Conservation (phyloP, 2,888 invertebrate species). For the Toxonevra muliebris region DNA sequence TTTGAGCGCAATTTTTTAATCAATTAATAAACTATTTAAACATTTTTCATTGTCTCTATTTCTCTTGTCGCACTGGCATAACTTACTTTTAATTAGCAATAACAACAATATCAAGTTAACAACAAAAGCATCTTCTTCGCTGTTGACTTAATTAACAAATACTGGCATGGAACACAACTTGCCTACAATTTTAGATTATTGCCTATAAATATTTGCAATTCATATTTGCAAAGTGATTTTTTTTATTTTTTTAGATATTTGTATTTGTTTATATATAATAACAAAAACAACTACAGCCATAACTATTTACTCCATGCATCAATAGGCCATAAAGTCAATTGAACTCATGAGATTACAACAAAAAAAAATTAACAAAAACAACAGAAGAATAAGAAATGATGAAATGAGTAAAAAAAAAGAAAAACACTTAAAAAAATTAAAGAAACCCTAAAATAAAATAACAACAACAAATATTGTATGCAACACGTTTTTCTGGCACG, state of each 20-base stretch:
- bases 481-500: slow-evolving; percentile 52
- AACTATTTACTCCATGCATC: not conserved
- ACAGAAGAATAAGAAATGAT: not conserved
- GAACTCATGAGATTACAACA: slow-evolving; percentile 45
- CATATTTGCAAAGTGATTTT: not conserved
- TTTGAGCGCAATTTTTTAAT: not conserved
- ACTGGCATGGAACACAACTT: too few relatives aligned
- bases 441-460: slow-evolving; percentile 38
- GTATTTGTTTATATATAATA: not conserved
- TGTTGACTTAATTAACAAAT: slow-evolving; percentile 11
- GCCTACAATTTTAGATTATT: not conserved
- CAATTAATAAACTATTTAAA: not conserved
- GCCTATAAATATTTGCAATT: slow-evolving; percentile 18
- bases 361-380: slow-evolving; percentile 23
- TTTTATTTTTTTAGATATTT: too few relatives aligned
- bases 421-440: slow-evolving; percentile 4
- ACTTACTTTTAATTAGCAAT: not conserved
- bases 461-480: slow-evolving; percentile 13
- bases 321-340: slow-evolving; percentile 48
- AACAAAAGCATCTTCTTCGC: not conserved
- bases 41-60: not conserved
- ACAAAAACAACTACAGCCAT: not conserved
- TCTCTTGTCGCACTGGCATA: too few relatives aligned
- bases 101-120: not conserved
- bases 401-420: not conserved